Evolutionary conservation across 2,888 invertebrate genomes (phyloP).

Genomic region (Platypus cylindrus): DNA sequence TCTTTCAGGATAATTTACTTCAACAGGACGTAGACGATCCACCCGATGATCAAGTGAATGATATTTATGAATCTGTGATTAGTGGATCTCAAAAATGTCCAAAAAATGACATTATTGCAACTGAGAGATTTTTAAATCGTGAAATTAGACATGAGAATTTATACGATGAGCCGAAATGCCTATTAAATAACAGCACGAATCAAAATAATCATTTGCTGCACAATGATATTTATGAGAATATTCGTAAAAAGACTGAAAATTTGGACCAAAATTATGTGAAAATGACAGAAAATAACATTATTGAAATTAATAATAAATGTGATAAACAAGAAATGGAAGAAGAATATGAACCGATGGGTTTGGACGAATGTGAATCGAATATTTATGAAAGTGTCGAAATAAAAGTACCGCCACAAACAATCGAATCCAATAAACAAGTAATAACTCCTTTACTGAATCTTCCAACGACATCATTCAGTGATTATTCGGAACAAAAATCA

Average conservation of each 20-base stretch:
- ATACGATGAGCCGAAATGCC: constrained; percentile 20
- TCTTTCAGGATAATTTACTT: constrained; percentile 29
- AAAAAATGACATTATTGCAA: constrained; percentile 17
- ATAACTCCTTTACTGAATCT: constrained; percentile 21
- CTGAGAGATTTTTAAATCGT: constrained; percentile 24
- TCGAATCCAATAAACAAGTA: constrained; percentile 10
- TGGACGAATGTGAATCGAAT: constrained; percentile 8
- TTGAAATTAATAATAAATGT: constrained; percentile 6
- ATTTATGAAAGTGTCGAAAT: constrained; percentile 17
- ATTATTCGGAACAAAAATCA: constrained; percentile 14
- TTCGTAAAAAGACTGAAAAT: constrained; percentile 23
- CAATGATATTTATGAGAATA: constrained; percentile 23
- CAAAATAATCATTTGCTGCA: constrained; percentile 17
- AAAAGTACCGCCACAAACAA: constrained; percentile 2
- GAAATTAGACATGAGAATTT: constrained; percentile 23
- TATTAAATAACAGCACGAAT: constrained; percentile 15
- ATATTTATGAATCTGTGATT: constrained; percentile 23
- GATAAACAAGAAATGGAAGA: constrained; percentile 1
- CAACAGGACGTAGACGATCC: constrained; percentile 20
- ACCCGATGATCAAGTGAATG: constrained; percentile 19
- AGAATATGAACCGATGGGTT: constrained; percentile 11
- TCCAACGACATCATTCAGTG: constrained; percentile 15
- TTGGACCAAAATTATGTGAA: constrained; percentile 23
- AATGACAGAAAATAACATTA: constrained; percentile 16
- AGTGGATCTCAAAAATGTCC: constrained; percentile 13